Evolutionary conservation across 2,888 invertebrate genomes (phyloP).

Genomic region (Pandemis cinnamomeana): DNA sequence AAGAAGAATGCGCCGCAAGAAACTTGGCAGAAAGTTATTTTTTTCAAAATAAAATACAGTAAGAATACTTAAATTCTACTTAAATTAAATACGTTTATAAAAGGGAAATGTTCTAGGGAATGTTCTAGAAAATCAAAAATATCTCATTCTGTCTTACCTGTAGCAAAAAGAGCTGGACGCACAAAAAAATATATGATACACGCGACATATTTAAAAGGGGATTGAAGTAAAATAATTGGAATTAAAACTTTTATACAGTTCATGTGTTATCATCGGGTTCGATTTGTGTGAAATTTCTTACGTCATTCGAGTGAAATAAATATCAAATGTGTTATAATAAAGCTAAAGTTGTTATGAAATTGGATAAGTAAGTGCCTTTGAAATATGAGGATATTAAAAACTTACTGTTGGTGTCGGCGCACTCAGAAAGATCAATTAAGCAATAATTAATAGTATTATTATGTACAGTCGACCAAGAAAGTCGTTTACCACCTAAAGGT

Average conservation of each 20-base stretch:
- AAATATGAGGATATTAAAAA: neutral
- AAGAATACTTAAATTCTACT: too few relatives aligned
- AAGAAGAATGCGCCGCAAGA: too few relatives aligned
- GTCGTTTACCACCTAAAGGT: too few relatives aligned
- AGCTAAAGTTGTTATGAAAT: neutral
- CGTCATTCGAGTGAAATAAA: constrained; percentile 26
- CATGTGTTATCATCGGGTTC: constrained; percentile 31
- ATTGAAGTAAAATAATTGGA: constrained; percentile 27
- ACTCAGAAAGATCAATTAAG: too few relatives aligned
- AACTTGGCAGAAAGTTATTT: too few relatives aligned
- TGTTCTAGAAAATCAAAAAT: neutral
- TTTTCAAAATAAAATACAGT: too few relatives aligned
- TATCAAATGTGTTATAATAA: constrained; percentile 24
- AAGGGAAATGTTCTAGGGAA: too few relatives aligned
- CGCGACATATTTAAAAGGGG: constrained; percentile 16
- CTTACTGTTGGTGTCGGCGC: too few relatives aligned
- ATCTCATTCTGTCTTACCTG: constrained; percentile 15
- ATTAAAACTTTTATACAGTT: constrained; percentile 31
- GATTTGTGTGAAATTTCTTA: constrained; percentile 26
- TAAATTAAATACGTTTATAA: too few relatives aligned
- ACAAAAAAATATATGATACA: constrained; percentile 16
- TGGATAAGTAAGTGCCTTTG: neutral
- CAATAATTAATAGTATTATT: too few relatives aligned
- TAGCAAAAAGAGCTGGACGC: constrained; percentile 25
- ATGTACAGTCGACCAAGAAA: too few relatives aligned